These are phyloP conservation scores for Luffia ferchaultella DNA, from an alignment of 2,888 invertebrate species.

Conservation along the genomic window DNA sequence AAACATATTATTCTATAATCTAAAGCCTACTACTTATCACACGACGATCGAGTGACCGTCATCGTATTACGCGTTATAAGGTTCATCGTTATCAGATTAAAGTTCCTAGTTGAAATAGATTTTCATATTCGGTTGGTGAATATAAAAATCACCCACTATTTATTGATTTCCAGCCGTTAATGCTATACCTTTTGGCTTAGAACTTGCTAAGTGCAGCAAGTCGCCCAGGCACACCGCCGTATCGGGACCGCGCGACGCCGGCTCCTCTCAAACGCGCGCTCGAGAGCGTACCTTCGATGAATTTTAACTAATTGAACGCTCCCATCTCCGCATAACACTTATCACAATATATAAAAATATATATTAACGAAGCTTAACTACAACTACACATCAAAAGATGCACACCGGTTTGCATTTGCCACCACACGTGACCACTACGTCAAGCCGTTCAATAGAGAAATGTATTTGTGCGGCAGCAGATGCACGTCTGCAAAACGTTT, in stretches of 20 bases:
- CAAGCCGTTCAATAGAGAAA: constrained; percentile 2
- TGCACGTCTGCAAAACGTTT: constrained; percentile 38
- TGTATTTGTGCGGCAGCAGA: constrained; percentile 62
- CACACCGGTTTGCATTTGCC: constrained; percentile 57
- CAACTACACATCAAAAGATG: constrained; percentile 57
- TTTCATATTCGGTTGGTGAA: constrained; percentile 47
- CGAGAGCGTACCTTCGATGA: constrained; percentile 19
- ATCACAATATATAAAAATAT: constrained; percentile 67
- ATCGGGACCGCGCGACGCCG: constrained; percentile 6
- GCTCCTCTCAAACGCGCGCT: not conserved
- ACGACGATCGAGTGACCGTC: not conserved
- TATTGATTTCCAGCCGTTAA: constrained; percentile 15
- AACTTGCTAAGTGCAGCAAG: constrained; percentile 61
- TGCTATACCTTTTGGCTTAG: constrained; percentile 45
- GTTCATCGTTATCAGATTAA: too few relatives aligned
- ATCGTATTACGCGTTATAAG: constrained; percentile 7
- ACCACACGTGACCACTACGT: constrained; percentile 45
- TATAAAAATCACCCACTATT: constrained; percentile 62
- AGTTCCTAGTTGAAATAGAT: constrained; percentile 57
- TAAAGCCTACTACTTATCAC: not conserved
- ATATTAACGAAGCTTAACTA: constrained; percentile 63
- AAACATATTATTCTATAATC: not conserved
- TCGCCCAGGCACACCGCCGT: constrained; percentile 52
- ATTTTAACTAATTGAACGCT: constrained; percentile 59
- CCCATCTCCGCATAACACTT: constrained; percentile 62